Conservation (phyloP, 2,113 vertebrate genomes). For the Capreolus pygargus region DNA sequence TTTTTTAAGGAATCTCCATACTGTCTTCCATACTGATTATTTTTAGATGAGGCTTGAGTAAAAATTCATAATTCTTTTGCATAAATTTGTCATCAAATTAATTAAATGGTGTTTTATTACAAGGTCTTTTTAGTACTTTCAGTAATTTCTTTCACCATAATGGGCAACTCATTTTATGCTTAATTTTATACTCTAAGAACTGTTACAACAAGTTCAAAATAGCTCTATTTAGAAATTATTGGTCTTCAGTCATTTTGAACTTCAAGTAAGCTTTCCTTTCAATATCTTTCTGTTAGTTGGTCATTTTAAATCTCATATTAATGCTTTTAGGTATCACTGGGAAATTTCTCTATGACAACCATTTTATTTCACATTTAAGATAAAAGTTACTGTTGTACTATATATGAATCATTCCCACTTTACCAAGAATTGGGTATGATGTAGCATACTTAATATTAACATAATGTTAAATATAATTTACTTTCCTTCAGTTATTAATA, state of each 20-base stretch:
- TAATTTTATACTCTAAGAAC: background rate
- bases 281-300: background rate
- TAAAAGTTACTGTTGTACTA: background rate
- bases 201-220: background rate
- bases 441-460: background rate
- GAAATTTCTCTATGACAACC: background rate
- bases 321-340: background rate
- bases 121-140: background rate
- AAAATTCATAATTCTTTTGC: background rate
- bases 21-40: background rate
- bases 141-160: conserved; percentile 4
- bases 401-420: background rate
- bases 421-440: background rate
- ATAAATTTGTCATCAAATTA: background rate
- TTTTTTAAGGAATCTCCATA: background rate
- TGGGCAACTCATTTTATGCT: background rate
- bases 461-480: background rate
- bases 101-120: background rate
- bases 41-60: background rate
- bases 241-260: background rate
- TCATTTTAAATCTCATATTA: background rate
- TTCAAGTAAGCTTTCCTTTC: background rate
- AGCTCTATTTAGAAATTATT: background rate
- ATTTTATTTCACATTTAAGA: background rate
- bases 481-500: background rate